A percentile compares a stretch with the other conserved stretches of the same genome.
Evolutionary conservation across 2,797 vertebrate genomes (phyloP).

Genomic region (Muraenolepis orangiensis): DNA sequence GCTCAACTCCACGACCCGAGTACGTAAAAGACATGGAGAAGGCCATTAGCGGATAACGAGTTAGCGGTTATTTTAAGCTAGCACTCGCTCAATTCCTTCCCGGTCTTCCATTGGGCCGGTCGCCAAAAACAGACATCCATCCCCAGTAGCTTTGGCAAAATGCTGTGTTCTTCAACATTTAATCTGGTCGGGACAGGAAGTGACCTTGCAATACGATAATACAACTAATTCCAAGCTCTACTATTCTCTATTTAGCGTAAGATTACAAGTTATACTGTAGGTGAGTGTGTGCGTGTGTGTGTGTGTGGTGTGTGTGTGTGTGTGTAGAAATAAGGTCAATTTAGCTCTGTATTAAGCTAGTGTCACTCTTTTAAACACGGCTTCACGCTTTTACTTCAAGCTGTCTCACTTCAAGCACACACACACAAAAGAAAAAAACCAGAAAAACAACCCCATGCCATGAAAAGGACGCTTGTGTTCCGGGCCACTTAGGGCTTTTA

Average conservation of each 20-base stretch:
- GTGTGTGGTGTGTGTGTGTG: not conserved
- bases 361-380: slow-evolving; percentile 12
- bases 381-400: slow-evolving; percentile 4
- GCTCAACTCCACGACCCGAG: not conserved
- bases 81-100: not conserved
- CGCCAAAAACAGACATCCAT: not conserved
- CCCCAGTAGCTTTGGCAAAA: not conserved
- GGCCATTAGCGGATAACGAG: not conserved
- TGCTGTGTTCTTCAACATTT: not conserved
- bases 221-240: too few relatives aligned
- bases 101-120: not conserved
- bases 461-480: slow-evolving; percentile 67
- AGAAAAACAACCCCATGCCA: too few relatives aligned
- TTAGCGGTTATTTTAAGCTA: not conserved
- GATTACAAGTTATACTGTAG: not conserved
- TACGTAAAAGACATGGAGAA: not conserved
- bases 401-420: slow-evolving; percentile 8
- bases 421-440: slow-evolving; percentile 17
- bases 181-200: not conserved
- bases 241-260: not conserved
- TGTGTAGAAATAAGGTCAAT: not conserved
- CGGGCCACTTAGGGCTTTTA: slow-evolving; percentile 49
- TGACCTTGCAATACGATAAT: not conserved
- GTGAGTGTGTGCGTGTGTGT: too few relatives aligned
- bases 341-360: slow-evolving; percentile 14